Percentiles rank a stretch among this genome's conserved stretches.
phyloP scores from a whole-genome alignment of 1,140 invertebrate species.

The Drosophila parvula region DNA sequence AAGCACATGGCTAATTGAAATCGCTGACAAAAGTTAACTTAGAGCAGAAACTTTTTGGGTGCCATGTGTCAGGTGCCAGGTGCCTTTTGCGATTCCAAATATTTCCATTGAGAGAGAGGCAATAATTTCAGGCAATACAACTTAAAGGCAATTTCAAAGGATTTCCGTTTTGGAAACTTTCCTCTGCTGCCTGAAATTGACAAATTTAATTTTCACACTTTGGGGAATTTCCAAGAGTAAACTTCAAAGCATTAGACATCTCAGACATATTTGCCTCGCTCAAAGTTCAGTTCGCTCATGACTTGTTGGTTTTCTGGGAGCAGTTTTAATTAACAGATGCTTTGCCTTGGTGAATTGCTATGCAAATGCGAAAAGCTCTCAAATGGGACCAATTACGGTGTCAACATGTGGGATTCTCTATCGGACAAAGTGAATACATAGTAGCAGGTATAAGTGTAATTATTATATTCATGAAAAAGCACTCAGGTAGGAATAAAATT shows the following conservation, averaged over 20 bases:
- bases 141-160: conserved; percentile 11
- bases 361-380: conserved; percentile 30
- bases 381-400: conserved; percentile 40
- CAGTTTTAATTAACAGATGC: conserved; percentile 43
- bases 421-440: conserved; percentile 4
- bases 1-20: conserved; percentile 54
- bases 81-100: background rate
- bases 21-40: conserved; percentile 28
- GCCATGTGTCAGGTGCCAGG: background rate
- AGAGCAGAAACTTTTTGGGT: conserved; percentile 6
- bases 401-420: conserved; percentile 31
- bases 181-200: conserved; percentile 23
- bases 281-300: background rate
- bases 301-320: conserved; percentile 17
- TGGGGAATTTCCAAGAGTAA: conserved; percentile 29
- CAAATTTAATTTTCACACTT: conserved; percentile 59
- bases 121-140: conserved; percentile 30
- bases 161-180: conserved; percentile 42
- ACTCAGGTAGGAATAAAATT: conserved; percentile 3
- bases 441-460: background rate
- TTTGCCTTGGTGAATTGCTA: conserved; percentile 9
- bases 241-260: conserved; percentile 27
- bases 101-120: conserved; percentile 13
- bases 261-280: conserved; percentile 21
- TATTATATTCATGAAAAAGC: conserved; percentile 8